Evolutionary conservation across 2,888 invertebrate species (phyloP).

Genomic region (Yponomeuta plumbellus): DNA sequence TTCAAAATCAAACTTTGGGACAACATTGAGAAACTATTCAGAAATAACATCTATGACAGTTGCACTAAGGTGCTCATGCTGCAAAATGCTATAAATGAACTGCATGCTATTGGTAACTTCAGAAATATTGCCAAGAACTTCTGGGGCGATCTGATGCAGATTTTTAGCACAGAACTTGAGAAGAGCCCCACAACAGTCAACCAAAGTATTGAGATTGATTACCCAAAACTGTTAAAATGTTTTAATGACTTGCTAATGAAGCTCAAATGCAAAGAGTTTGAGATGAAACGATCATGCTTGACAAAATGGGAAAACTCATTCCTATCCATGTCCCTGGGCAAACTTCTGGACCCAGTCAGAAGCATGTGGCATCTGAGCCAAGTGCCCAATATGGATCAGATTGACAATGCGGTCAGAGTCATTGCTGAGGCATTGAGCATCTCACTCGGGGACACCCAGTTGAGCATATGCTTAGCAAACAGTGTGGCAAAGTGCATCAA

Average conservation of each 20-base stretch:
- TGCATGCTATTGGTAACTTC: slow-evolving; percentile 70
- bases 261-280: slow-evolving; percentile 78
- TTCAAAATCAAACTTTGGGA: slow-evolving; percentile 86
- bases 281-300: slow-evolving; percentile 76
- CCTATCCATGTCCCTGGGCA: slow-evolving; percentile 87
- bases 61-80: slow-evolving; percentile 81
- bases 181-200: slow-evolving; percentile 78
- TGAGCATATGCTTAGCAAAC: slow-evolving; percentile 85
- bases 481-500: slow-evolving; percentile 91
- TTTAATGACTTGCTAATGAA: slow-evolving; percentile 85
- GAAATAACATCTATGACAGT: slow-evolving; percentile 82
- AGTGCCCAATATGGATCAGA: slow-evolving; percentile 84
- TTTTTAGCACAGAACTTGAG: slow-evolving; percentile 69
- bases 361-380: slow-evolving; percentile 84
- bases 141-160: slow-evolving; percentile 74
- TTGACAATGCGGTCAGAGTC: slow-evolving; percentile 82
- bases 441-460: slow-evolving; percentile 87
- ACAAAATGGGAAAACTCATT: slow-evolving; percentile 90
- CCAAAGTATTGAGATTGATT: slow-evolving; percentile 91
- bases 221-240: slow-evolving; percentile 88
- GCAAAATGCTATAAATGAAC: slow-evolving; percentile 68
- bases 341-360: slow-evolving; percentile 89
- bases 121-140: slow-evolving; percentile 71
- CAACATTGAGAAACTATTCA: slow-evolving; percentile 90
- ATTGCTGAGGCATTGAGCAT: slow-evolving; percentile 88